A percentile compares a stretch with the other conserved stretches of the same genome.
These are phyloP conservation scores for Aphrocallistes beatrix DNA, from an alignment of 37 sponge, comb jelly and placozoan genomes.

Conservation along the genomic window DNA sequence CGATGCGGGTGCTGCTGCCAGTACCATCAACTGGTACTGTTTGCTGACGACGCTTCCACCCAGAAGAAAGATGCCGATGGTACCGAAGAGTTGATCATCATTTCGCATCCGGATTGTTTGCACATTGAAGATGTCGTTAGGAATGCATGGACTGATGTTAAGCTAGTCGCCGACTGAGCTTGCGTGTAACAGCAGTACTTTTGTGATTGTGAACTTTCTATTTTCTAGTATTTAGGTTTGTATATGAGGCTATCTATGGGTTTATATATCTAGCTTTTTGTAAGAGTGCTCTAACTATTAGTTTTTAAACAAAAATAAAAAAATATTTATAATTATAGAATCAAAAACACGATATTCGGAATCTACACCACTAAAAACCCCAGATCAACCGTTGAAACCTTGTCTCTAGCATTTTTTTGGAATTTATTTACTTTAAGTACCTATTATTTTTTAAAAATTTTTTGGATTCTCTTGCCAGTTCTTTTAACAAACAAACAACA, in stretches of 20 bases:
- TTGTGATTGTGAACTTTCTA: neutral
- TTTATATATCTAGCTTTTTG: neutral
- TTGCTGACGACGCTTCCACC: neutral
- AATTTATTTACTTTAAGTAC: too few relatives aligned
- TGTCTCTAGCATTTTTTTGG: too few relatives aligned
- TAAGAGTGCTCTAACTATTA: neutral
- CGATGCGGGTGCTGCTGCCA: neutral
- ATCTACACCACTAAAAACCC: too few relatives aligned
- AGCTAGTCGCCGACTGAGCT: neutral
- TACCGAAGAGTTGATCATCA: neutral
- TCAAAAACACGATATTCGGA: too few relatives aligned
- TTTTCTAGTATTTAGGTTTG: neutral
- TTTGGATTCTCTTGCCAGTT: too few relatives aligned
- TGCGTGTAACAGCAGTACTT: neutral
- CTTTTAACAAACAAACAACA: too few relatives aligned
- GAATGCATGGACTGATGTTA: neutral
- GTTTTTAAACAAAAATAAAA: neutral
- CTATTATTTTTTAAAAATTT: too few relatives aligned
- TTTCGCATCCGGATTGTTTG: neutral
- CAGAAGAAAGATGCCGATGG: neutral
- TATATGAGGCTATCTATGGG: neutral
- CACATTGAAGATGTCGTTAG: neutral
- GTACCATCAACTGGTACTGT: constrained; percentile 6
- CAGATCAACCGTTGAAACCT: too few relatives aligned
- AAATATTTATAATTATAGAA: too few relatives aligned